A percentile compares a stretch with the other conserved stretches of the same genome.
These are phyloP conservation scores for Bombylius major DNA, from an alignment of 2,888 invertebrate species.

Conservation along the genomic window DNA sequence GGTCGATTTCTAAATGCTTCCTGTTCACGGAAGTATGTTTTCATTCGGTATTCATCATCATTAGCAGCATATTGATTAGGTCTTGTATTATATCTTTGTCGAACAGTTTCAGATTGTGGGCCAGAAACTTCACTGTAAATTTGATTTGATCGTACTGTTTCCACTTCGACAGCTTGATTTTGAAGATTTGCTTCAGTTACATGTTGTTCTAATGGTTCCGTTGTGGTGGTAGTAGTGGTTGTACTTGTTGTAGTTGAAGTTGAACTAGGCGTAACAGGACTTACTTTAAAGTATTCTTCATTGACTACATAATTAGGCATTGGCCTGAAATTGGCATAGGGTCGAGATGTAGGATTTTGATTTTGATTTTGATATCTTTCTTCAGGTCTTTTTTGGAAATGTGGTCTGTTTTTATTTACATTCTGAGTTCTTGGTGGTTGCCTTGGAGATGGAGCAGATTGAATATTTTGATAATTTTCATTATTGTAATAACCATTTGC, in stretches of 20 bases:
- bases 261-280: constrained; percentile 29
- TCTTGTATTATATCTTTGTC: constrained; percentile 10
- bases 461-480: neutral
- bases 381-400: neutral
- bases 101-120: constrained; percentile 19
- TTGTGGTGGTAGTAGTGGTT: constrained; percentile 23
- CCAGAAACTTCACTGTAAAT: neutral
- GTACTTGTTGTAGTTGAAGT: constrained; percentile 39
- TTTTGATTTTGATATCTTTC: constrained; percentile 9
- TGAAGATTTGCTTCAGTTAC: neutral
- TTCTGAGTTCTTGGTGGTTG: neutral
- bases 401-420: neutral
- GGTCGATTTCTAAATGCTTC: constrained; percentile 33
- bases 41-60: constrained; percentile 33
- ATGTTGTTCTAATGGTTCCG: constrained; percentile 9
- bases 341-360: constrained; percentile 8
- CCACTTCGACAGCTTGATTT: constrained; percentile 13
- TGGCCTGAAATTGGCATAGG: constrained; percentile 28
- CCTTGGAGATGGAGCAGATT: neutral
- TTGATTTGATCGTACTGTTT: constrained; percentile 4
- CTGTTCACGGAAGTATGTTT: constrained; percentile 34
- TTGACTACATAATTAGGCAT: constrained; percentile 28
- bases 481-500: neutral
- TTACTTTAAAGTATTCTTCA: constrained; percentile 29
- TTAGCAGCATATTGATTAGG: constrained; percentile 12